A percentile compares a stretch with the other conserved stretches of the same genome.
Evolutionary conservation across 2,797 vertebrate genomes (phyloP).

Genomic region (Miichthys miiuy): DNA sequence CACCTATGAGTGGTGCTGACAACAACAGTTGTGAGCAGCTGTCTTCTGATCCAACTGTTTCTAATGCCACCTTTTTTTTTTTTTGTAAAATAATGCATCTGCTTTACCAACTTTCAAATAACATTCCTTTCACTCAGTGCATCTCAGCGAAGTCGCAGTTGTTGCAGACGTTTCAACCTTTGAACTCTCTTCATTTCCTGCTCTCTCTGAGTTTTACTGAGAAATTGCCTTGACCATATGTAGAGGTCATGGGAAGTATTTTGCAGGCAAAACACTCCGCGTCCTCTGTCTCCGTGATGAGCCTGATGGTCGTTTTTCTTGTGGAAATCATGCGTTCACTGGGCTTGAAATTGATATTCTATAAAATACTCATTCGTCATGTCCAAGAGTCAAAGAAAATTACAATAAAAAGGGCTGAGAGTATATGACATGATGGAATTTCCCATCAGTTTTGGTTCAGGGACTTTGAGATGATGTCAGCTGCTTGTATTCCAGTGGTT

Average conservation of each 20-base stretch:
- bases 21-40: constrained; percentile 21
- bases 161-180: constrained; percentile 80
- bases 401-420: constrained; percentile 51
- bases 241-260: constrained; percentile 87
- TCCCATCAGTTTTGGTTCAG: constrained; percentile 77
- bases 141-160: constrained; percentile 71
- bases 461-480: constrained; percentile 80
- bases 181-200: constrained; percentile 87
- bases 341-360: constrained; percentile 48
- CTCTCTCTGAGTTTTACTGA: constrained; percentile 74
- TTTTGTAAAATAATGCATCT: constrained; percentile 44
- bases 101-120: constrained; percentile 29
- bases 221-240: constrained; percentile 83
- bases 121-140: constrained; percentile 52
- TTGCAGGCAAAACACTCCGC: constrained; percentile 69
- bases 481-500: constrained; percentile 80
- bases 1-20: neutral
- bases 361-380: constrained; percentile 46
- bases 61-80: constrained; percentile 18
- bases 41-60: constrained; percentile 20
- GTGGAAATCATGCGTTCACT: constrained; percentile 39
- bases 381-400: constrained; percentile 47
- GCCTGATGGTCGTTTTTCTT: constrained; percentile 10
- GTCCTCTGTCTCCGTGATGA: constrained; percentile 58
- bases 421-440: constrained; percentile 80